Evolutionary conservation across 2,113 vertebrate genomes (phyloP).

Genomic region (Sinocyclocheilus anshuiensis): DNA sequence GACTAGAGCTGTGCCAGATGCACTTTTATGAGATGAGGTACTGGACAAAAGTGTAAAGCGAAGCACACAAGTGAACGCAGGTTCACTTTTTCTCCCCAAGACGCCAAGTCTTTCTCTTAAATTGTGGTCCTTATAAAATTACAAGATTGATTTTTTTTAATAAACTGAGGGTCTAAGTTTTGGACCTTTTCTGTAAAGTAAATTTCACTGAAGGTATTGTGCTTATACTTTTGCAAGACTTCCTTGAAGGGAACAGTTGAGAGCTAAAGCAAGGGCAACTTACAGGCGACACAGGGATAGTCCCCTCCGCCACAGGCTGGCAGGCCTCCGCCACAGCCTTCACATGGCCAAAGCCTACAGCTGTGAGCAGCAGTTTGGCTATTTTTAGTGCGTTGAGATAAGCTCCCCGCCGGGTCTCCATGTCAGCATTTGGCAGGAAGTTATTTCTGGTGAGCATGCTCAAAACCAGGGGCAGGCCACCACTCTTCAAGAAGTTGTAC

Average conservation of each 20-base stretch:
- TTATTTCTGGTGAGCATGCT: conserved; percentile 99
- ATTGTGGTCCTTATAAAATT: neutral
- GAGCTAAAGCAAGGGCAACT: conserved; percentile 46
- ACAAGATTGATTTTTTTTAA: neutral
- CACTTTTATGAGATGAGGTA: neutral
- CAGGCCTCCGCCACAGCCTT: conserved; percentile 96
- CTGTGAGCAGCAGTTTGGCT: conserved; percentile 93
- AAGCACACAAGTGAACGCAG: neutral
- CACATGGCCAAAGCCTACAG: conserved; percentile 97
- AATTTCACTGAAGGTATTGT: neutral
- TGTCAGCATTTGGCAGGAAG: conserved; percentile 97
- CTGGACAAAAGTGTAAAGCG: neutral
- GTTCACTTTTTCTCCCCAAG: neutral
- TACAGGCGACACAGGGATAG: conserved; percentile 91
- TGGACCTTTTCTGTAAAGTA: neutral
- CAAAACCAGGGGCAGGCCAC: conserved; percentile 92
- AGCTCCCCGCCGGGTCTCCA: conserved; percentile 96
- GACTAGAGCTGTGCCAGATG: neutral
- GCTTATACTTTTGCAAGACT: neutral
- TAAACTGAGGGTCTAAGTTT: neutral
- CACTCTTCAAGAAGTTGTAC: conserved; percentile 97
- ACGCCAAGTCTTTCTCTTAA: neutral
- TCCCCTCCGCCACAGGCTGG: conserved; percentile 91
- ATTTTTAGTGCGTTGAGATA: conserved; percentile 98
- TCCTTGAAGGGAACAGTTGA: neutral